These are phyloP conservation scores for Semaprochilodus insignis DNA, from an alignment of 2,797 vertebrate genomes.

Conservation along the genomic window DNA sequence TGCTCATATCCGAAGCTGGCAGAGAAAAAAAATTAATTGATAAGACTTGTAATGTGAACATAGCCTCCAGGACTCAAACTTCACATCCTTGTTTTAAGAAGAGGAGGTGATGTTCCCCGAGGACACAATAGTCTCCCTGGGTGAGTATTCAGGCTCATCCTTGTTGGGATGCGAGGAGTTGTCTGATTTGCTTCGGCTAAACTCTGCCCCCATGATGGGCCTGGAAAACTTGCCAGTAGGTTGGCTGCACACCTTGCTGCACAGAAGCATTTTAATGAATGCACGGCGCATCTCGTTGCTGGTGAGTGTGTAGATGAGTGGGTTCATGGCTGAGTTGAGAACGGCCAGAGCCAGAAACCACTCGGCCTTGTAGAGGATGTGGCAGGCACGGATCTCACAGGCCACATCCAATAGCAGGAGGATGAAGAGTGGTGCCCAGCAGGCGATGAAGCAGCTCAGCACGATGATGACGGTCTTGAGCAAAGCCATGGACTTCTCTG, in stretches of 20 bases:
- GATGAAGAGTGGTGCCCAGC: conserved; percentile 96
- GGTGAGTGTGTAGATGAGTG: conserved; percentile 96
- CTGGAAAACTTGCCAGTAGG: conserved; percentile 83
- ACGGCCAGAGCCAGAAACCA: conserved; percentile 96
- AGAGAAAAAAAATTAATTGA: no score
- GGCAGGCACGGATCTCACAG: conserved; percentile 85
- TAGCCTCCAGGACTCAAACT: background rate
- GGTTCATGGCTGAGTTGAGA: conserved; percentile 96
- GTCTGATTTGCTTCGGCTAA: conserved; percentile 95
- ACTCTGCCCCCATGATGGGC: conserved; percentile 90
- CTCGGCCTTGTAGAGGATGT: conserved; percentile 91
- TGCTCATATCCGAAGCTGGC: no score
- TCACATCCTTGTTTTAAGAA: conserved; percentile 59
- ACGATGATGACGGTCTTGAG: conserved; percentile 98
- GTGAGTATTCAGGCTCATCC: conserved; percentile 87
- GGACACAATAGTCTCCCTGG: conserved; percentile 86
- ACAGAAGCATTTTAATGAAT: conserved; percentile 90
- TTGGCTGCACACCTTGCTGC: conserved; percentile 81
- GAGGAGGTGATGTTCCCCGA: conserved; percentile 80
- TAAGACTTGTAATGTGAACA: background rate
- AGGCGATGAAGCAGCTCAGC: conserved; percentile 94
- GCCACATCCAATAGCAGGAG: conserved; percentile 93
- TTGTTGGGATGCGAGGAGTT: conserved; percentile 96
- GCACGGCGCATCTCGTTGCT: conserved; percentile 97
- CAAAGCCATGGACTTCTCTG: conserved; percentile 94